These are phyloP conservation scores for Eristalis pertinax DNA, from an alignment of 2,888 invertebrate species.

Conservation along the genomic window DNA sequence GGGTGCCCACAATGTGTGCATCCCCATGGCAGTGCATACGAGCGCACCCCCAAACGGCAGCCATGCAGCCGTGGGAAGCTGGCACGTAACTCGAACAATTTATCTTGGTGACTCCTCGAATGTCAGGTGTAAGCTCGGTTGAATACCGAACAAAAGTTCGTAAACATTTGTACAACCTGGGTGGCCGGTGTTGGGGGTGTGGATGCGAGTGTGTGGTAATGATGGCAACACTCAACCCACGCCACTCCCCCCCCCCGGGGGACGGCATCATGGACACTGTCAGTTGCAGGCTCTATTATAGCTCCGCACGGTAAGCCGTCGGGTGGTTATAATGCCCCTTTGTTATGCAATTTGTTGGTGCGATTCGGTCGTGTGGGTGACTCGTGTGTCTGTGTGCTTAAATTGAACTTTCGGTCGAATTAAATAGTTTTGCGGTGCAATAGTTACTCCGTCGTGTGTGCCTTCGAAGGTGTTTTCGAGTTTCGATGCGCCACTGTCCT, in stretches of 20 bases:
- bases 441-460: neutral
- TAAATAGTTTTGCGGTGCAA: neutral
- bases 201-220: neutral
- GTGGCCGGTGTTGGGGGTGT: neutral
- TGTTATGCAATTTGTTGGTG: conserved; percentile 46
- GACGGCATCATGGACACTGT: conserved; percentile 33
- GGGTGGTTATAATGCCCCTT: conserved; percentile 22
- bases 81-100: conserved; percentile 36
- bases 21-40: neutral
- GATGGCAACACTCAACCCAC: conserved; percentile 19
- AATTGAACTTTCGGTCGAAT: neutral
- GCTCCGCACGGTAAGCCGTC: conserved; percentile 23
- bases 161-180: conserved; percentile 40
- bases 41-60: too few relatives aligned
- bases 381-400: neutral
- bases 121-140: conserved; percentile 51
- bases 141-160: conserved; percentile 40
- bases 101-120: conserved; percentile 52
- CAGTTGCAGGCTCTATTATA: conserved; percentile 40
- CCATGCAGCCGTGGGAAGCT: neutral
- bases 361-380: neutral
- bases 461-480: neutral
- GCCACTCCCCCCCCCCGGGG: neutral
- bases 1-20: neutral
- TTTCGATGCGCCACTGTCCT: too few relatives aligned